Evolutionary conservation across 2,797 vertebrate genomes (phyloP).

Genomic region (Sebastiscus albofasciatus): DNA sequence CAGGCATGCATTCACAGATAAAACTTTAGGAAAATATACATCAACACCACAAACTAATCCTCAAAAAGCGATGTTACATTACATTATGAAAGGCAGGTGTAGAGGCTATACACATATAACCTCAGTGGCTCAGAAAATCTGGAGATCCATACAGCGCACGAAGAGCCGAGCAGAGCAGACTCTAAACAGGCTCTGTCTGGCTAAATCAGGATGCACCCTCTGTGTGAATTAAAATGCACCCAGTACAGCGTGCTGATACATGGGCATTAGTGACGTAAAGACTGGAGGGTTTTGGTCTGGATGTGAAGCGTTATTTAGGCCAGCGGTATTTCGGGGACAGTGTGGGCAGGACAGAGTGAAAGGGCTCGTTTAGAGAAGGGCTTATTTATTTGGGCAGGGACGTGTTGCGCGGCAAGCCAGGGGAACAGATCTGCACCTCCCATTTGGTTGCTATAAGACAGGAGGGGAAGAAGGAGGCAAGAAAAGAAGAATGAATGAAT

Average conservation of each 20-base stretch:
- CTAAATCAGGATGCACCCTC: conserved; percentile 47
- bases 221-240: conserved; percentile 48
- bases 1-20: not conserved
- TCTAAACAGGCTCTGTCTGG: conserved; percentile 47
- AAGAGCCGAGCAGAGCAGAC: conserved; percentile 7
- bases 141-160: not conserved
- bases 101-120: not conserved
- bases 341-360: conserved; percentile 47
- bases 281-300: conserved; percentile 61
- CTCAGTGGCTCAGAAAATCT: not conserved
- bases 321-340: conserved; percentile 68
- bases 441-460: not conserved
- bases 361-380: conserved; percentile 43
- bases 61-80: not conserved
- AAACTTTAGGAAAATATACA: not conserved
- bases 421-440: not conserved
- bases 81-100: not conserved
- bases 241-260: conserved; percentile 40
- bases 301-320: conserved; percentile 70
- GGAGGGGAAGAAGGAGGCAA: not conserved
- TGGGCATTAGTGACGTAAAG: conserved; percentile 65
- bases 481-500: not conserved
- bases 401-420: not conserved
- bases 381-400: conserved; percentile 53
- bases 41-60: not conserved